Conservation (phyloP, 2,888 invertebrate species). For the Linyphia triangularis region DNA sequence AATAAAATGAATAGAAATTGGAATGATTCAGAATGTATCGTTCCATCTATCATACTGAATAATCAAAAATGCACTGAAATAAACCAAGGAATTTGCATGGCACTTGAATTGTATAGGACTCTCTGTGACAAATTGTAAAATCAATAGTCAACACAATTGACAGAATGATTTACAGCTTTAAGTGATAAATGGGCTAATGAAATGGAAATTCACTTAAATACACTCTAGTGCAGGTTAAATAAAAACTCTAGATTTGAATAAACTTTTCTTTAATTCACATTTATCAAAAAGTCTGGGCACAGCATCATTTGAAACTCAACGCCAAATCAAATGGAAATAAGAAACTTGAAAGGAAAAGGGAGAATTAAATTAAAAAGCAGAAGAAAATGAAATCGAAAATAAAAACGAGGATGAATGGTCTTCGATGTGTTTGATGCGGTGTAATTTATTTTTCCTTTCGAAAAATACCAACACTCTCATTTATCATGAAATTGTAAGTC, state of each 20-base stretch:
- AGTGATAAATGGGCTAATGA: slow-evolving; percentile 43
- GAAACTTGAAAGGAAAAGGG: not conserved
- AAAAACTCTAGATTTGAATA: slow-evolving; percentile 11
- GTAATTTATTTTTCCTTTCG: slow-evolving; percentile 23
- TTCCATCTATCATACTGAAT: not conserved
- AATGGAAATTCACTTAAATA: slow-evolving; percentile 20
- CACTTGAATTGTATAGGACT: not conserved
- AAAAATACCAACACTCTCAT: not conserved
- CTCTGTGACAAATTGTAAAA: slow-evolving; percentile 51
- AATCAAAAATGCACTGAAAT: not conserved
- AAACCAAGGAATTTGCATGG: not conserved
- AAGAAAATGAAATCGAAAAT: slow-evolving; percentile 29
- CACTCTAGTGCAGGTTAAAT: slow-evolving; percentile 19
- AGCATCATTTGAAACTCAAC: not conserved
- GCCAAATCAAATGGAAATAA: slow-evolving; percentile 2
- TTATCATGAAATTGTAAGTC: slow-evolving; percentile 19
- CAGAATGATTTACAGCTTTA: slow-evolving; percentile 52
- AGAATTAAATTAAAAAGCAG: not conserved
- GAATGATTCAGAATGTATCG: not conserved
- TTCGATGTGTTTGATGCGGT: not conserved
- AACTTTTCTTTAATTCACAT: not conserved
- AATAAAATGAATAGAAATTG: not conserved
- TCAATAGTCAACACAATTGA: slow-evolving; percentile 22
- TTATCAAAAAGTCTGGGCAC: not conserved
- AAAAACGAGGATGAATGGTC: slow-evolving; percentile 21